phyloP scores from a whole-genome alignment of 2,113 vertebrate genomes.

The Neofelis nebulosa region DNA sequence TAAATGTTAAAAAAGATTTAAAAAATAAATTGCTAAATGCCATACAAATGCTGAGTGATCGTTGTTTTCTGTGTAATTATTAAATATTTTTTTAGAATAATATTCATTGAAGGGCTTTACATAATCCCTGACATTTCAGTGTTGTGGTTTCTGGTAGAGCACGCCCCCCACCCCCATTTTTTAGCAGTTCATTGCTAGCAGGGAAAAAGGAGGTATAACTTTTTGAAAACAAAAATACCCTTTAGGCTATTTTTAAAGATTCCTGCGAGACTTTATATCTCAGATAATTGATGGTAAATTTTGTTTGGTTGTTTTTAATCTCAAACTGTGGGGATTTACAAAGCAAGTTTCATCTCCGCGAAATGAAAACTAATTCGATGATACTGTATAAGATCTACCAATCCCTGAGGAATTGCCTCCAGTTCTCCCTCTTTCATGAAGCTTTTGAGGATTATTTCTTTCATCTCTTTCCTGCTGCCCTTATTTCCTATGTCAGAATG shows the following conservation, averaged over 20 bases:
- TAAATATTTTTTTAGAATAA: neutral
- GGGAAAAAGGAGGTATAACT: neutral
- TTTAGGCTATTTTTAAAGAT: conserved; percentile 27
- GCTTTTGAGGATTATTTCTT: conserved; percentile 9
- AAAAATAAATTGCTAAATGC: neutral
- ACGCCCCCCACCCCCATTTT: accelerated
- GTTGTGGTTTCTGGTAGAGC: neutral
- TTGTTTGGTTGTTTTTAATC: conserved; percentile 28
- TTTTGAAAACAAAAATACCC: conserved; percentile 36
- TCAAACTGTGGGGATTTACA: neutral
- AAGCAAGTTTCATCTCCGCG: neutral
- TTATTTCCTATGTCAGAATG: neutral
- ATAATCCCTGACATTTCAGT: neutral
- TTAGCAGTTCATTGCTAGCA: neutral
- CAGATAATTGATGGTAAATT: conserved; percentile 22
- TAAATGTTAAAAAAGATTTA: too few relatives aligned
- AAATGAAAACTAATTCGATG: conserved; percentile 2
- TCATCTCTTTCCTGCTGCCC: neutral
- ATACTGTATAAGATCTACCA: neutral
- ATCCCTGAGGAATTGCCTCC: neutral
- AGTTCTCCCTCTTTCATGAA: neutral
- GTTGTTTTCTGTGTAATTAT: neutral
- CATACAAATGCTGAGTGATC: neutral
- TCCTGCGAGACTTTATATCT: neutral
- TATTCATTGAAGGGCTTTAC: neutral